A percentile compares a stretch with the other conserved stretches of the same genome.
Evolutionary conservation across 2,113 vertebrate species (phyloP).

Genomic region (Dicaeum eximium): DNA sequence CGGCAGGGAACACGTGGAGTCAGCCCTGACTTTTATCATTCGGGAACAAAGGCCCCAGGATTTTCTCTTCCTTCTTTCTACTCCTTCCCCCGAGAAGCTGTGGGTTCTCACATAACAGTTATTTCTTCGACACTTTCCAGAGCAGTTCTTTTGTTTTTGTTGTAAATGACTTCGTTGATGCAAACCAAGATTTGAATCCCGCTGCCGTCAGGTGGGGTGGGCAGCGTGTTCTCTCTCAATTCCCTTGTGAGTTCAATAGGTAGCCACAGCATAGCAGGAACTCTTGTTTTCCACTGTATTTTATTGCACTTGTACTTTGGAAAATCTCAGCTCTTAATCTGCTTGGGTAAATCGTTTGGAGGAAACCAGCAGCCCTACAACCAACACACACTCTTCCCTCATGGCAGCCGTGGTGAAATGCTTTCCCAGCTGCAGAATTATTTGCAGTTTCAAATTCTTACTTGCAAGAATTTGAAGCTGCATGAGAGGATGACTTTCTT

Average conservation of each 20-base stretch:
- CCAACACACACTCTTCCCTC: not conserved
- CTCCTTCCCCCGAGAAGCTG: not conserved
- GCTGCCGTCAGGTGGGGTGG: not conserved
- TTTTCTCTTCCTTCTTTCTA: not conserved
- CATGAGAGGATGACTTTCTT: not conserved
- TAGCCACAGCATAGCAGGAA: not conserved
- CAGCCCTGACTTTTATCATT: not conserved
- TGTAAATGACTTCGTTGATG: not conserved
- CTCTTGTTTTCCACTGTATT: not conserved
- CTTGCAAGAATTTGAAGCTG: not conserved
- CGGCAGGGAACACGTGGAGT: not conserved
- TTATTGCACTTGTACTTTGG: not conserved
- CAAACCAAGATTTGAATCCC: not conserved
- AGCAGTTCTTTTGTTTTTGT: not conserved
- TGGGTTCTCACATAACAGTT: not conserved
- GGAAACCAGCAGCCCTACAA: not conserved
- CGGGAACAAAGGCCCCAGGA: not conserved
- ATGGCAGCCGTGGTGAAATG: rapidly evolving
- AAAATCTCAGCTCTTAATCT: not conserved
- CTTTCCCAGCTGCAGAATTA: not conserved
- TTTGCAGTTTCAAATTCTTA: not conserved
- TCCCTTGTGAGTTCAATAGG: not conserved
- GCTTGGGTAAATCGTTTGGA: not conserved
- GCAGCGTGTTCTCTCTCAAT: not conserved
- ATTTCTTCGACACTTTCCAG: not conserved